Evolutionary conservation across 2,888 invertebrate genomes (phyloP), one percentile per base, ranked within the genome.

Genomic region (Camptogramma bilineatum): DNA sequence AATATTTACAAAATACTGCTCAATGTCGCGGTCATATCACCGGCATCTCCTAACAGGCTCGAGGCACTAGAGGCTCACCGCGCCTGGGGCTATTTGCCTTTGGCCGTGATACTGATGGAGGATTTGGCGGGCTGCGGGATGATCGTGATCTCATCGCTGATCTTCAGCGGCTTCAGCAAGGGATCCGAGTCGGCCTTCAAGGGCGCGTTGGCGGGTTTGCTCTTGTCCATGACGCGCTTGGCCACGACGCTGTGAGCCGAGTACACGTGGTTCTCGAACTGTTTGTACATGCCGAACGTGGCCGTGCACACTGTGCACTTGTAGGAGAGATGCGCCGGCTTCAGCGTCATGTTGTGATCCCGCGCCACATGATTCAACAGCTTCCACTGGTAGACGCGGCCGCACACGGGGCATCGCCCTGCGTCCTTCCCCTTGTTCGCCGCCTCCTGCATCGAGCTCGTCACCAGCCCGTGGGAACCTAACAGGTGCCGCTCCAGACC

Each of bases 281-380:
- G 97, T 93, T 98, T 97, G 94, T 98, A 98, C 97, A 98, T 97
- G 74, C 97, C 98, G 85, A 98, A 98, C 18, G 98, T 98, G 62
- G 98, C 98, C 63, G 98, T 98, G 90, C 98, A 98, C 54, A 98
- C 98, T 31, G 98, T 98, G 89, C 98, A 98, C 90, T 98, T 98
- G 94, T 98, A 98, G 21, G 98, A 98, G 69, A 98, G 94, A 89
- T 98, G 98, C 58, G 98, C 98, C 18, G 98, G 98, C 85, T 98
- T 98, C 74, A 98, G 90, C 63, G 97, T 97, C 96, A 98, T 97
- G 83, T 96, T 97, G 89, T 98, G 98, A 88, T 98, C 98, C 77
- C 97, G 95, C 64, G 97, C 97, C 71, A 98, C 98, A 86, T 98
- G 98, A 87, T 97, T 97, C 66, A 98, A 91, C 73, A 98, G 90